Evolutionary conservation across 2,888 invertebrate genomes (phyloP).

Genomic region (Stenichneumon culpator): DNA sequence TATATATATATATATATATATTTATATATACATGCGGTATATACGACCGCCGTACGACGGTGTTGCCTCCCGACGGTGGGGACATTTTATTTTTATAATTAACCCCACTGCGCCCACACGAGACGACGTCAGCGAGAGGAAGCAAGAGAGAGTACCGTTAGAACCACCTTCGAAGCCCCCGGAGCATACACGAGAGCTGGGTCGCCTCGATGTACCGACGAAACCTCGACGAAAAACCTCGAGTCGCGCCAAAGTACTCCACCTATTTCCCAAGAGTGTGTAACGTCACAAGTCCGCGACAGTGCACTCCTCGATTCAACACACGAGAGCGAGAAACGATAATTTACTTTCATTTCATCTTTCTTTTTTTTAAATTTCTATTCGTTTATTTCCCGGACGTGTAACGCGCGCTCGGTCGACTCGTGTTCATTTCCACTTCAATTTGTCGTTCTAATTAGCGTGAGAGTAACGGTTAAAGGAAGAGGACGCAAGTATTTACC

Average conservation of each 20-base stretch:
- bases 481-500: too few relatives aligned
- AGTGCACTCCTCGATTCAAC: slow-evolving; percentile 20
- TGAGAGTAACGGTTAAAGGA: too few relatives aligned
- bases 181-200: slow-evolving; percentile 29
- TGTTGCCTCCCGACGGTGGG: background rate
- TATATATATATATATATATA: background rate
- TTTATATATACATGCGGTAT: background rate
- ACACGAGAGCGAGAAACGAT: slow-evolving; percentile 23
- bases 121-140: slow-evolving; percentile 22
- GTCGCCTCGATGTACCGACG: slow-evolving; percentile 34
- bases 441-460: too few relatives aligned
- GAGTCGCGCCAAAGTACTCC: slow-evolving; percentile 69
- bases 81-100: slow-evolving; percentile 44
- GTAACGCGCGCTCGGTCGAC: background rate
- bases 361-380: background rate
- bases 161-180: slow-evolving; percentile 3
- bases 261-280: slow-evolving; percentile 73
- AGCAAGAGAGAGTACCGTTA: background rate
- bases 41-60: slow-evolving; percentile 7
- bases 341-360: slow-evolving; percentile 69
- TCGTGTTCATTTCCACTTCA: background rate
- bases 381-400: background rate
- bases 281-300: slow-evolving; percentile 67
- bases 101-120: slow-evolving; percentile 27
- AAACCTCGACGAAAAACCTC: slow-evolving; percentile 41